Conservation (phyloP, 2,113 vertebrate species). For the Mastomys coucha region DNA sequence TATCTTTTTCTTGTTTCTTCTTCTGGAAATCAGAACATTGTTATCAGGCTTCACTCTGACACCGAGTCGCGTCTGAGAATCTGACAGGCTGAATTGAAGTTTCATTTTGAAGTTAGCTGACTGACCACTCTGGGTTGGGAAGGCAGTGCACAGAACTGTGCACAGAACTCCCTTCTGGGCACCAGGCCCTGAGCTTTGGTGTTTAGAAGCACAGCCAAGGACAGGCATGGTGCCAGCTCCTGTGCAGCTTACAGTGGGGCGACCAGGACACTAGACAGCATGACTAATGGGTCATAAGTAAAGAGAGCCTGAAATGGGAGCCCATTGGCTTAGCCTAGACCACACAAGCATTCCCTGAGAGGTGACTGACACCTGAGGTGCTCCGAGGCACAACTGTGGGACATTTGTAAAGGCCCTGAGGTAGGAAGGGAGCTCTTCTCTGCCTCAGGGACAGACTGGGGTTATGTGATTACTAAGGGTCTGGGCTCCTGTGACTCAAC, state of each 20-base stretch:
- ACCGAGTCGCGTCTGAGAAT: neutral
- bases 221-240: neutral
- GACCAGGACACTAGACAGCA: neutral
- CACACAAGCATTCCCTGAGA: neutral
- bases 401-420: neutral
- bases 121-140: neutral
- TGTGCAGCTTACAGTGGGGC: neutral
- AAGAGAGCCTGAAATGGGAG: neutral
- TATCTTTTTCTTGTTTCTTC: neutral
- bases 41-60: neutral
- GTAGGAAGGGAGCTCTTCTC: neutral
- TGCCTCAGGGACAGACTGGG: neutral
- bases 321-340: neutral
- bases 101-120: neutral
- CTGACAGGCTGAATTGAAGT: neutral
- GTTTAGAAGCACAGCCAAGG: neutral
- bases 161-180: neutral
- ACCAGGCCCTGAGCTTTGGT: neutral
- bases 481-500: neutral
- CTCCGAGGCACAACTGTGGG: neutral
- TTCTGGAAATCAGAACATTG: conserved; percentile 1
- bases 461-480: neutral
- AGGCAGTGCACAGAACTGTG: neutral
- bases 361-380: neutral
- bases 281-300: neutral